Evolutionary conservation across 2,113 vertebrate genomes (phyloP), one percentile per base, ranked within the genome.

Genomic region (Rallus limicola): DNA sequence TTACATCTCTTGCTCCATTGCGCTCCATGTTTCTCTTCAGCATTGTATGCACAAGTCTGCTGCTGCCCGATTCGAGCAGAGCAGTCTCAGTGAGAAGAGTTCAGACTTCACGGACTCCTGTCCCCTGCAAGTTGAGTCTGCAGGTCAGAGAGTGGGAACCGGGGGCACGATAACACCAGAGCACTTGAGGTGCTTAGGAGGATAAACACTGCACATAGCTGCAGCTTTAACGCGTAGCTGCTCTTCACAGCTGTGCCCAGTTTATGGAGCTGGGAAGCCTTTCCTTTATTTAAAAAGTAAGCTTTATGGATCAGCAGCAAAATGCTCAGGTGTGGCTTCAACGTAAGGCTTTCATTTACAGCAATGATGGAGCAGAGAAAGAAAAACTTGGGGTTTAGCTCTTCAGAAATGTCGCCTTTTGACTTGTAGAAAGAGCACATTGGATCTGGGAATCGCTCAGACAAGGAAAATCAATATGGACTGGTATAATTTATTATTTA

Each of bases 401-500:
- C 69, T 71, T 88, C 76, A 40, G 58, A 93, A 96, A 76, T 71
- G 92, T 29, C 76, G 64, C 56, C 56, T 58, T 84, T 81, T 81
- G 82, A 83, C 76, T 83, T 81, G 40, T 14, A 72, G 79, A 90
- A 95, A 80, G 80, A 88, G 65, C 88, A 76, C 82, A 44, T 95
- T 79, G 94, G 88, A 70, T 76, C 60, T 60, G 68, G 58, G 82
- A 89, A 84, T 83, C 71, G 28, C 48, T 93, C 86, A 94, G 80
- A 62, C 34, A 90, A 67, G 44, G 52, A 95, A 92, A 96, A 93
- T 94, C 95, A 86, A 55, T 96, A 48, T 13, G 29, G 77, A 26
- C 78, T 40, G 44, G 64, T 88, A 81, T 79, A 71, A 92, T 88
- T 53, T 62, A 34, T 93, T 93, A 93, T 86, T 96, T 82, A 95